Evolutionary conservation across 2,797 vertebrate species (phyloP), one percentile per base, ranked within the genome.

Genomic region (Ctenopoma multispine): DNA sequence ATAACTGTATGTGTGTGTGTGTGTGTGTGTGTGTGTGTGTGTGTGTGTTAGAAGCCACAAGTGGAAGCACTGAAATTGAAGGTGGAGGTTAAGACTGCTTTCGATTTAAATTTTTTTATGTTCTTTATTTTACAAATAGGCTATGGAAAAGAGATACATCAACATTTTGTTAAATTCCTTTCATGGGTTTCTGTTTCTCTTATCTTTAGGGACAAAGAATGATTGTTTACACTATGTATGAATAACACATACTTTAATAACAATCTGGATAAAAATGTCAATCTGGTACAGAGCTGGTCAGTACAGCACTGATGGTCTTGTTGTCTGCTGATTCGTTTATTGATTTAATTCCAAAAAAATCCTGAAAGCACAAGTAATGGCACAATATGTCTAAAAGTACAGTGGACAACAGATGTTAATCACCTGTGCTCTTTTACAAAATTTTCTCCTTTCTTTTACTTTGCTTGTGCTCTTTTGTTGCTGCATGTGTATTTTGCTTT

Each of bases 11-110:
- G 24, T 34, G 5, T 69, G 67, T 69, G 66, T 66, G 64, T 77
- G 67, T 82, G 70, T 63, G 20, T 49, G 74, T 63, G 68, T 82
- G 76, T 69, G 73, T 43, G 54, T 55, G 47, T 61, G 21, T 68
- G 57, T 50, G 69, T 62, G 77, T 61, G 67, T 64, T 50, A 58
- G 47, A 11, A 68, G 24, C 27, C 57, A 63, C 56, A 66, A 50
- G 62, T 20, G 57, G 63, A 83, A 85, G 44, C 62, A 63, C 21
- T 76, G 53, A 60, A 75, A 86, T 83, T 56, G 66, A 77, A 72
- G 57, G 82, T 83, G 66, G 66, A 86, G 81, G 90, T 92, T 87
- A 93, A 88, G 72, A 84, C 71, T 84, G 65, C 77, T 76, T 73
- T 47, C 78, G 49, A 89, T 83, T 86, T 79, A 54, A 12, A 72